phyloP scores from a whole-genome alignment of 30 jellyfish, hydroid and myxozoan species.

The Pelagia noctiluca region DNA sequence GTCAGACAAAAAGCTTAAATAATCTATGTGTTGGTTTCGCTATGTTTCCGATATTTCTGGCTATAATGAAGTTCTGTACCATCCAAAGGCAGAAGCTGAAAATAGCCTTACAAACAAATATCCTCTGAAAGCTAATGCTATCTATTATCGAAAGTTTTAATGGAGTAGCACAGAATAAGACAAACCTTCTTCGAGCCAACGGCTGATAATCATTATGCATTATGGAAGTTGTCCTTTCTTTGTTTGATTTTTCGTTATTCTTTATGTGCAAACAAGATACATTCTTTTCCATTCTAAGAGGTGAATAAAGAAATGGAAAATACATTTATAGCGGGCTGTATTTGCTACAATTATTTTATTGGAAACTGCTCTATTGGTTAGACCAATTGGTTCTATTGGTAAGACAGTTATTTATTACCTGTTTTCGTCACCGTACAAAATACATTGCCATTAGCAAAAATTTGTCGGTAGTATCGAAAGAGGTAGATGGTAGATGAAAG shows the following conservation, averaged over 20 bases:
- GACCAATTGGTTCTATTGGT: background rate
- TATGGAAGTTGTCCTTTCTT: background rate
- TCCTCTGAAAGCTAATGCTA: too few relatives aligned
- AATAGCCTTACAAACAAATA: background rate
- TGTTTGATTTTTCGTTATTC: background rate
- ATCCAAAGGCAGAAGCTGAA: background rate
- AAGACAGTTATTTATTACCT: too few relatives aligned
- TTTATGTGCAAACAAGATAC: background rate
- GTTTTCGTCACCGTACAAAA: too few relatives aligned
- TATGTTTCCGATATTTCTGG: too few relatives aligned
- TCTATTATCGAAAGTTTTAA: too few relatives aligned
- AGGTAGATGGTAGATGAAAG: too few relatives aligned
- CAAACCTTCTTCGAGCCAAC: background rate
- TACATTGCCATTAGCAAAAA: too few relatives aligned
- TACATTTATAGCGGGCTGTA: background rate
- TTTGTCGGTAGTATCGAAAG: too few relatives aligned
- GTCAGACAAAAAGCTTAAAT: too few relatives aligned
- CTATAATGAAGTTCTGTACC: background rate
- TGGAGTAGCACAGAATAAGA: too few relatives aligned
- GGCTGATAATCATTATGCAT: conserved; percentile 3
- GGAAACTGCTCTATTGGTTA: background rate
- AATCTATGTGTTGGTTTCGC: too few relatives aligned
- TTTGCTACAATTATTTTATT: background rate
- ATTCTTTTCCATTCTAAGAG: background rate
- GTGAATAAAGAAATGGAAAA: background rate